Base-by-base conservation (phyloP, 2,797 vertebrate genomes). In the Sciaenops ocellatus region DNA sequence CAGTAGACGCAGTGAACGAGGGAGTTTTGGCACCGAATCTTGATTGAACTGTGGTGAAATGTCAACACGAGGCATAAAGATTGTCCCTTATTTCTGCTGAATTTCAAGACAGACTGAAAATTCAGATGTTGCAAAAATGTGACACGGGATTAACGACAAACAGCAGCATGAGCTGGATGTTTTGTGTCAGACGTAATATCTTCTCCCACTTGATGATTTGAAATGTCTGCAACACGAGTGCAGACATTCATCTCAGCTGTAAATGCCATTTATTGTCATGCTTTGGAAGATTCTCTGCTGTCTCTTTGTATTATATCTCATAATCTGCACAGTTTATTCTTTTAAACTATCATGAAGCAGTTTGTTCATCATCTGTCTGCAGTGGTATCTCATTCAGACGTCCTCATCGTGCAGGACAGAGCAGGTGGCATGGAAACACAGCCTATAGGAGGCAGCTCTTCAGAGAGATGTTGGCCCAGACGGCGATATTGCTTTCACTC, bases 401-500 rank as follows among this genome's bases (percentile, higher is more conserved):
- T 50, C 34, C 20, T 46, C 56, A 59, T 78, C 73, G 75, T 34
- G 68, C 38, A 67, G 81, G 59, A 56, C 34, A 52, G 74, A 81
- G 72, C 80, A 85, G 71, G 85, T 86, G 83, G 62, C 56, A 69
- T 67, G 66, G 66, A 87, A 82, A 79, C 73, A 71, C 62, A 10
- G 28, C 61, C 76, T 64, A 34, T n/a, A 69, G 67, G 62, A 85
- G 60, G 79, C 79, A 63, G 59, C 65, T 65, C 73, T 76, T 72
- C 61, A 61, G 48, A 79, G 76, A 57, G 61, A 69, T 42, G 54
- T 22, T 22, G 52, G 57, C 67, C 69, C 70, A 80, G 76, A 82
- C 47, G 11, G 8, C 6, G 34, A 80, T 86, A 80, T 78, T 84
- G 66, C 78, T 85, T 75, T 78, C 76, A 75, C 79, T 83, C 57